Evolutionary conservation across 2,888 invertebrate genomes (phyloP).

Genomic region (Zygothrica quintamaculata): DNA sequence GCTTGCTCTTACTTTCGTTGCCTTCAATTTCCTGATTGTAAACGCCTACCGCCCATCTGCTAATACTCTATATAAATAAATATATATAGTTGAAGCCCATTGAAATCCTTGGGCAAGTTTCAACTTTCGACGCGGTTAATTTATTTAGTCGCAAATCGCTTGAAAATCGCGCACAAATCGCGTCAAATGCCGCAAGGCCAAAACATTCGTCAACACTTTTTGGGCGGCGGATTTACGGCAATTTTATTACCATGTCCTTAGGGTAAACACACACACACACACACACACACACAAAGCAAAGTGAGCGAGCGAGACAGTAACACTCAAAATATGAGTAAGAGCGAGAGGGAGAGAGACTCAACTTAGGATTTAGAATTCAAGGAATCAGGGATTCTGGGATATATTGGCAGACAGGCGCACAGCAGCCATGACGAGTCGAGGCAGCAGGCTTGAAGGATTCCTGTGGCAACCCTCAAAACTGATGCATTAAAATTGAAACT

Average conservation of each 20-base stretch:
- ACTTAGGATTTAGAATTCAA: slow-evolving; percentile 55
- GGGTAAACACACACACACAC: slow-evolving; percentile 43
- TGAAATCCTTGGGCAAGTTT: slow-evolving; percentile 1
- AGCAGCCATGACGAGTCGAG: slow-evolving; percentile 62
- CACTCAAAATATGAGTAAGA: slow-evolving; percentile 12
- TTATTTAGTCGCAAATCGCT: slow-evolving; percentile 65
- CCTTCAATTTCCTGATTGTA: background rate
- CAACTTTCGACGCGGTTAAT: slow-evolving; percentile 75
- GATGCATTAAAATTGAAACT: too few species aligned
- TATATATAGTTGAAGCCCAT: background rate
- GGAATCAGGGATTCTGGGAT: slow-evolving; percentile 45
- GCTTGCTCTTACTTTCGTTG: background rate
- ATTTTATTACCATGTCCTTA: slow-evolving; percentile 77
- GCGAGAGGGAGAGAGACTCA: slow-evolving; percentile 1
- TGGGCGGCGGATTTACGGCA: slow-evolving; percentile 63
- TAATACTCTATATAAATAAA: background rate
- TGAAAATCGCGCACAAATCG: slow-evolving; percentile 56
- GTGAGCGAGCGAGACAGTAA: too few species aligned
- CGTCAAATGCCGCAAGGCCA: slow-evolving; percentile 52
- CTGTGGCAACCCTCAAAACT: slow-evolving; percentile 26
- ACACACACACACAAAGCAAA: too few species aligned
- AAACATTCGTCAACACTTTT: slow-evolving; percentile 71
- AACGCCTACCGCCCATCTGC: background rate
- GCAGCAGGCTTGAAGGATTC: slow-evolving; percentile 22
- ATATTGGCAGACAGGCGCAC: slow-evolving; percentile 66